Base-by-base conservation (phyloP, 2,113 vertebrate genomes). In the Canis aureus region DNA sequence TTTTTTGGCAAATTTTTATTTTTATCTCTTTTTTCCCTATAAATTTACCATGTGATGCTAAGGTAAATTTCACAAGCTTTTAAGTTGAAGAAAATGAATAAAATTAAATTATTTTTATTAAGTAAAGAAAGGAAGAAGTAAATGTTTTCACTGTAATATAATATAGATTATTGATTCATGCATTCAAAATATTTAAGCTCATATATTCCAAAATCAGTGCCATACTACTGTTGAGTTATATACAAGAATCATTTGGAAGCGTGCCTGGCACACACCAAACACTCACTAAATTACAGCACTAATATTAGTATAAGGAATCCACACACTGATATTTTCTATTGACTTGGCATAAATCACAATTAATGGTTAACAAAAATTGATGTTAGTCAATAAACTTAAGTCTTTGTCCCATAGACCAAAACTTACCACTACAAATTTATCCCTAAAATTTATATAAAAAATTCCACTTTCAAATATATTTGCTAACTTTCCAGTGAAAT, bases 41-140 rank as follows among this genome's bases (percentile, higher is more conserved):
- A 15, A 85, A 55, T 91, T 80, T 86, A 71, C 43, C 43, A 73
- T 32, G 81, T 85, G 78, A 71, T 16, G 91, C 8, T 57, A 73
- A 19, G 12, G 4, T 91, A 66, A 57, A 62, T 80, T 53, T 94
- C 12, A 79, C 27, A 57, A 78, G 49, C 16, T 73, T 91, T 95
- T 71, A 89, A 19, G 57, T 57, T 85, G n/a, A 73, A 78, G 43
- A 79, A 95, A 81, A 93, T 59, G 0, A 90, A 66, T 60, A 59
- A n/a, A 74, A 73, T 71, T 60, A 80, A 74, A 73, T 71, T 60
- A 78, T 67, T 51, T 80, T 35, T 53, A 86, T 0, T 82, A 32
- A 67, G 35, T 74, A 67, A 76, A 95, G 27, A 85, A 87, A 73
- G n/a, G 55, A 66, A 78, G 55, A 80, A 96, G 84, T 29, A 73